These are phyloP conservation scores for Ommatoiulus sabulosus DNA, from an alignment of 2,888 invertebrate species.

Conservation along the genomic window DNA sequence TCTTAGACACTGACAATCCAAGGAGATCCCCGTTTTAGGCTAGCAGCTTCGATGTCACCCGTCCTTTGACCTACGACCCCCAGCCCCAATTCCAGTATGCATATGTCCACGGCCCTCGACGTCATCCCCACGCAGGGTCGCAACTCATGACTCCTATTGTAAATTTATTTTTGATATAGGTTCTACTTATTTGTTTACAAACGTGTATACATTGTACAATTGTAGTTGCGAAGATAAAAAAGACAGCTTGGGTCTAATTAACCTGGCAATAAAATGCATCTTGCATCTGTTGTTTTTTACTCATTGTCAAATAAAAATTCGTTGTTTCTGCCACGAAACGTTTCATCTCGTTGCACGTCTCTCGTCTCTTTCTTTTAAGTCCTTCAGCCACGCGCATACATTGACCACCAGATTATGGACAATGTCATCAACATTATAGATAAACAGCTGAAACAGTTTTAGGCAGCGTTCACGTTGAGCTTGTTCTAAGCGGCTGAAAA, in stretches of 20 bases:
- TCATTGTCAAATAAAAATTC: conserved; percentile 49
- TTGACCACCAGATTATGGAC: no score
- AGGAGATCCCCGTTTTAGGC: background rate
- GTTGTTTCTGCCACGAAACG: conserved; percentile 49
- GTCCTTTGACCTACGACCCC: background rate
- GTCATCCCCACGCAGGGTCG: background rate
- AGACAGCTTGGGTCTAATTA: conserved; percentile 45
- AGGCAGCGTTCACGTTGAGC: no score
- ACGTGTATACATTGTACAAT: conserved; percentile 35
- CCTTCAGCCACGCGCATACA: no score
- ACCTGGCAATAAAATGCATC: conserved; percentile 49
- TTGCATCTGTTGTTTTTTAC: conserved; percentile 50
- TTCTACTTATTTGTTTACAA: conserved; percentile 47
- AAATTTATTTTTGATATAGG: conserved; percentile 49
- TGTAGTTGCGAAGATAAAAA: conserved; percentile 48
- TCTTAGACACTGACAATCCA: conserved; percentile 11
- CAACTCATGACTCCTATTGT: background rate
- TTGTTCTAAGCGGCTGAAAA: no score
- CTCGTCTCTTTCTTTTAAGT: no score
- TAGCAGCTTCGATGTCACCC: conserved; percentile 31
- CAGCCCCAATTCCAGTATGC: no score
- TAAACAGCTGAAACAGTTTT: no score
- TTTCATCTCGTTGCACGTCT: background rate
- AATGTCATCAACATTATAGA: no score
- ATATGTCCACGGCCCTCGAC: background rate